These are phyloP conservation scores for Oreochromis niloticus DNA, from an alignment of 2,113 vertebrate genomes.

Conservation along the genomic window DNA sequence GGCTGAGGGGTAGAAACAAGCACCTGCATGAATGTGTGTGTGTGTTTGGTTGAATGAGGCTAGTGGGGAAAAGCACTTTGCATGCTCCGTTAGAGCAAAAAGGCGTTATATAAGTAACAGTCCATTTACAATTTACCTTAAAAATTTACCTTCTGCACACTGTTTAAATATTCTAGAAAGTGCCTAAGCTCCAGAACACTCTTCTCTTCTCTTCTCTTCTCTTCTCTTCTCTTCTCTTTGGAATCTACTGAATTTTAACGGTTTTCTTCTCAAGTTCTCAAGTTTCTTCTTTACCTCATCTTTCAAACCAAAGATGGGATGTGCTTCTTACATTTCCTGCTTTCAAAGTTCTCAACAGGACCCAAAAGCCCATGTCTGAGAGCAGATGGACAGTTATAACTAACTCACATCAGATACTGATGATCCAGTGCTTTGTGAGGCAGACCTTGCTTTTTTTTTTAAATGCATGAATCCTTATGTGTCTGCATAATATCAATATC, in stretches of 20 bases:
- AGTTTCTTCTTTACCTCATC: neutral
- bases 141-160: neutral
- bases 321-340: neutral
- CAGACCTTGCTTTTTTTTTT: neutral
- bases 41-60: neutral
- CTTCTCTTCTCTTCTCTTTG: rapidly evolving
- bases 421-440: neutral
- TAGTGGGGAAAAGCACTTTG: neutral
- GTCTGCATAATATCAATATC: neutral
- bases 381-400: neutral
- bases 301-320: neutral
- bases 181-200: neutral
- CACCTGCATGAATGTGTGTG: neutral
- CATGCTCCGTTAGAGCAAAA: neutral
- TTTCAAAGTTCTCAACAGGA: neutral
- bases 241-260: neutral
- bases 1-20: neutral
- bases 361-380: neutral
- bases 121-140: neutral
- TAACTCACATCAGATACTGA: neutral
- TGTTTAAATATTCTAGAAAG: neutral
- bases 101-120: neutral
- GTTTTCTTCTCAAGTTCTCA: neutral
- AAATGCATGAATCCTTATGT: no score
- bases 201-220: rapidly evolving